Base-by-base conservation (phyloP, 2,113 vertebrate species). In the Aplodontia rufa region DNA sequence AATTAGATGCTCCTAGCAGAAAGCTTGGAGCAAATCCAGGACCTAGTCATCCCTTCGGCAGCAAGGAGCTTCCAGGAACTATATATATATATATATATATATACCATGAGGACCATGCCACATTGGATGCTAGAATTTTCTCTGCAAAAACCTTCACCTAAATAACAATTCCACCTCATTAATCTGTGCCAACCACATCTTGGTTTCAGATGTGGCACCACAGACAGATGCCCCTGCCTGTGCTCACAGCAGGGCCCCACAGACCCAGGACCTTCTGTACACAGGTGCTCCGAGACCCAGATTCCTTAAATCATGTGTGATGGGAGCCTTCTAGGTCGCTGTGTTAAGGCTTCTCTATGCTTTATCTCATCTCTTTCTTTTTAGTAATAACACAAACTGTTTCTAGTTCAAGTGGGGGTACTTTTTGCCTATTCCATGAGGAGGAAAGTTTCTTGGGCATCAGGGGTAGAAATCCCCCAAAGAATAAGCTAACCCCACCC, bases 181-280 rank as follows among this genome's bases (percentile, higher is more conserved):
- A 69, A 19, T 32, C 49, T 26, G 11, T 30, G 58, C 40, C n/a
- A 35, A 47, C 5, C 30, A 28, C 28, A 35, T 11, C 35, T 55
- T 71, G 80, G 80, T 35, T 84, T 87, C 37, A 53, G 69, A 32
- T 3, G 47, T 85, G 49, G 11, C 37, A n/a, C 42, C 4, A 0
- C 5, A 0, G n/a, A 51, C 6, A 11, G 24, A 47, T 3, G 72
- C 47, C 37, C 13, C 24, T 4, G 37, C 9, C 30, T 20, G 53
- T 20, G 20, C 24, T 5, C 28, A 45, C 35, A 5, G 35, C 28
- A 11, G n/a, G 1, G 20, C 55, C 37, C 8, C 55, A 6, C 0
- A 0, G 37, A 42, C 68, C 10, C 3, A 26, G n/a, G n/a, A n/a
- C n/a, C n/a, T n/a, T n/a, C n/a, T n/a, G n/a, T n/a, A 32, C 30